Evolutionary conservation across 2,888 invertebrate genomes (phyloP).

Genomic region (Caenorhabditis sulstoni): DNA sequence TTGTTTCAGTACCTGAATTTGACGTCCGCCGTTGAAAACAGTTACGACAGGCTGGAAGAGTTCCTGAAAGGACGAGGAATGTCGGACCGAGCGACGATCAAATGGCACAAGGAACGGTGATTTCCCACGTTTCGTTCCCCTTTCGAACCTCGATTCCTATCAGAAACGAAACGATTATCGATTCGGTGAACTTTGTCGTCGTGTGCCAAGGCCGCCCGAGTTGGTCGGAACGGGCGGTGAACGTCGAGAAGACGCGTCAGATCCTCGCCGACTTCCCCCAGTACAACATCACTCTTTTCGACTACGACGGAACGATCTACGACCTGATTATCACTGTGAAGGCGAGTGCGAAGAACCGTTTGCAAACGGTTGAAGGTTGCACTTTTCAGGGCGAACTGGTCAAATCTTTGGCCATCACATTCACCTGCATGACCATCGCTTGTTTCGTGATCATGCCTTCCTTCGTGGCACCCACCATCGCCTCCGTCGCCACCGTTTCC

Average conservation of each 20-base stretch:
- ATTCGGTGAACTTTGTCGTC: slow-evolving; percentile 72
- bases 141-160: slow-evolving; percentile 7
- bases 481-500: slow-evolving; percentile 73
- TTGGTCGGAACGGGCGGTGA: slow-evolving; percentile 72
- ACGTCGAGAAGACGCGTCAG: slow-evolving; percentile 67
- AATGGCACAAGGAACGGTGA: slow-evolving; percentile 59
- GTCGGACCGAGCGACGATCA: slow-evolving; percentile 66
- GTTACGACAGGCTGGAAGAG: slow-evolving; percentile 51
- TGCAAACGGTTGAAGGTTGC: slow-evolving; percentile 4
- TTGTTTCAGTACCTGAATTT: slow-evolving; percentile 33
- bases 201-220: slow-evolving; percentile 64
- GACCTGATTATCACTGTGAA: slow-evolving; percentile 78
- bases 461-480: slow-evolving; percentile 69
- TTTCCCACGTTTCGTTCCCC: background rate
- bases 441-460: slow-evolving; percentile 76
- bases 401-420: slow-evolving; percentile 75
- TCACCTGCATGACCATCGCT: slow-evolving; percentile 76
- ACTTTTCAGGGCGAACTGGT: slow-evolving; percentile 71
- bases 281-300: slow-evolving; percentile 74
- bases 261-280: slow-evolving; percentile 72
- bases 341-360: slow-evolving; percentile 41
- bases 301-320: slow-evolving; percentile 79
- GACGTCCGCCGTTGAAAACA: slow-evolving; percentile 15
- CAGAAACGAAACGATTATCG: slow-evolving; percentile 63
- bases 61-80: slow-evolving; percentile 64